These are phyloP conservation scores for Sphaeramia orbicularis DNA, from an alignment of 2,797 vertebrate species.

Conservation along the genomic window DNA sequence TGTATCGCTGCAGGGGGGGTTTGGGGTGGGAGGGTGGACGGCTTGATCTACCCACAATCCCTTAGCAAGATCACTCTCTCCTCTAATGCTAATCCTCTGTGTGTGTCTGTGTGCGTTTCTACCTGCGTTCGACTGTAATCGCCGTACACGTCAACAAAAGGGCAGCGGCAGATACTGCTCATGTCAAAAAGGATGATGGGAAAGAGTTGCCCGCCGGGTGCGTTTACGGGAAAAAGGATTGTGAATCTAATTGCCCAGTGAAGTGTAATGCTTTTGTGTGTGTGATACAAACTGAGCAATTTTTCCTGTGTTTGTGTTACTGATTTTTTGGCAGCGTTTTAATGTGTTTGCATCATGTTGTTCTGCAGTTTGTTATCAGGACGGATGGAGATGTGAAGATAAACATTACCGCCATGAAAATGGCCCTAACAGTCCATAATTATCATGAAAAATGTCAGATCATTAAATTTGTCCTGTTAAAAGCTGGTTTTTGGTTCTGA, in stretches of 20 bases:
- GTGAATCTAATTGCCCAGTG: conserved; percentile 11
- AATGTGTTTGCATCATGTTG: conserved; percentile 18
- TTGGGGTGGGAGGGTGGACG: conserved; percentile 21
- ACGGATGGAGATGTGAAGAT: too few relatives aligned
- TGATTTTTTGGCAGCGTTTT: conserved; percentile 3
- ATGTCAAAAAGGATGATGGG: conserved; percentile 18
- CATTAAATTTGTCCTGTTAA: too few relatives aligned
- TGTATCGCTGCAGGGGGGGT: background rate
- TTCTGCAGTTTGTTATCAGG: background rate
- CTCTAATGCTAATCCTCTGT: conserved; percentile 60
- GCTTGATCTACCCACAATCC: conserved; percentile 58
- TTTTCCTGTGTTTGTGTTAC: conserved; percentile 12
- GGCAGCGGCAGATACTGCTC: background rate
- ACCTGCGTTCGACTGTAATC: conserved; percentile 21
- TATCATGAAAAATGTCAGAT: too few relatives aligned
- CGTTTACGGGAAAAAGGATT: conserved; percentile 41
- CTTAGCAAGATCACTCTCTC: conserved; percentile 49
- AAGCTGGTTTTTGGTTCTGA: too few relatives aligned
- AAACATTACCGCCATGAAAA: too few relatives aligned
- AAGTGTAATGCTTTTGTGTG: conserved; percentile 32
- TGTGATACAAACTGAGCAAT: background rate
- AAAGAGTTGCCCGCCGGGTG: conserved; percentile 5
- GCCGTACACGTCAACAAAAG: background rate
- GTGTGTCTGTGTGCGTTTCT: conserved; percentile 28
- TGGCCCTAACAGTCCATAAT: too few relatives aligned